Conservation (phyloP, 2,888 invertebrate species). For the Ormyrus nitidulus region DNA sequence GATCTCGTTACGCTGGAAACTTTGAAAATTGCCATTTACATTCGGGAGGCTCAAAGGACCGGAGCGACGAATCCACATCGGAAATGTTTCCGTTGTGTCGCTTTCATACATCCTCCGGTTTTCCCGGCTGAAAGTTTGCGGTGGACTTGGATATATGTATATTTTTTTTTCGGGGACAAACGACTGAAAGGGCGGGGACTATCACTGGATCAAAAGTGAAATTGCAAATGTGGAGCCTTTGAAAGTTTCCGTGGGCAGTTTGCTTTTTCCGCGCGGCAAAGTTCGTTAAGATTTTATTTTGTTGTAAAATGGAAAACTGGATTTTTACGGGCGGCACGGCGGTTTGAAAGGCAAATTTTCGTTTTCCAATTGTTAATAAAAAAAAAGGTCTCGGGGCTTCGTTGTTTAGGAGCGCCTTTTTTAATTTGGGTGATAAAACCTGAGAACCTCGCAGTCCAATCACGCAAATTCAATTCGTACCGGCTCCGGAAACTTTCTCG, state of each 20-base stretch:
- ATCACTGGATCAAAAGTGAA: no score
- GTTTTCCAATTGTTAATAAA: no score
- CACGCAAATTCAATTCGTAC: slow-evolving; percentile 10
- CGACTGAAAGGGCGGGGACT: no score
- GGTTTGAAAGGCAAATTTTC: no score
- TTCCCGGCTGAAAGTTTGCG: no score
- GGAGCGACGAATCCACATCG: slow-evolving; percentile 27
- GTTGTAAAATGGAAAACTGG: no score
- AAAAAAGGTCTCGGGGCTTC: no score
- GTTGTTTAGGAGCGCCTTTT: neutral
- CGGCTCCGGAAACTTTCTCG: slow-evolving; percentile 8
- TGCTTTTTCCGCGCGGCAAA: no score
- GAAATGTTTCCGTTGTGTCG: slow-evolving; percentile 21
- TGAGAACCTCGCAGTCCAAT: slow-evolving; percentile 1
- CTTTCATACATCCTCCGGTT: neutral
- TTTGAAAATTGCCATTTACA: slow-evolving; percentile 52
- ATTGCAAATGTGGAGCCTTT: no score
- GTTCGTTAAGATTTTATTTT: no score
- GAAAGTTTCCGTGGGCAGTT: no score
- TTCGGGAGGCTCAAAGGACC: slow-evolving; percentile 24
- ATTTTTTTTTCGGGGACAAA: neutral
- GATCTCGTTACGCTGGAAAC: slow-evolving; percentile 40
- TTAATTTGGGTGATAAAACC: neutral
- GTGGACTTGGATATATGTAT: neutral
- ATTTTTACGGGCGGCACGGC: no score